Evolutionary conservation across 2,888 invertebrate species (phyloP), one percentile per base, ranked within the genome.

Genomic region (Limnephilus lunatus): DNA sequence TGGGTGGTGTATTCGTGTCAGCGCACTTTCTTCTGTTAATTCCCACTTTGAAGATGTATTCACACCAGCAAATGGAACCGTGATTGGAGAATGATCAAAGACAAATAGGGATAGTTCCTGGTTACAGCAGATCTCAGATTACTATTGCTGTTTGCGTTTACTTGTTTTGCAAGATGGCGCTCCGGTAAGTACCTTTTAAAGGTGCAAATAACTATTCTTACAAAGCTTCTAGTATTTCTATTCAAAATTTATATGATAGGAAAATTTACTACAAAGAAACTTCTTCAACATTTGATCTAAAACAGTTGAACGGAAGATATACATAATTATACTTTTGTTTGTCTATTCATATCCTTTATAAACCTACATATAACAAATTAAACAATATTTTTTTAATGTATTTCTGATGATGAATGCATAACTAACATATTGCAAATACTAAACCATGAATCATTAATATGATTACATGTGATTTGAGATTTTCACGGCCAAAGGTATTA

Each of bases 1-100:
- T 85, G 85, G 39, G 85, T 32, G 39, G 85, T 39, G 91, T 86
- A 81, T 91, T 81, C 86, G 80, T 81, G 81, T 91, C 91, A 86
- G 81, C 88, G 87, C 91, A 91, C 88, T 44, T 81, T 81, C 91
- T n/a, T 32, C 30, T n/a, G 48, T 87, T 82, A 88, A 32, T 91
- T 44, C 82, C 48, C 83, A 2, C 81, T 85, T 85, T 85, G 85
- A 85, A 32, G 32, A 68, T 68, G 7, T 25, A 68, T 68, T 68
- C 68, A 85, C 39, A 39, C 85, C n/a, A 35, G n/a, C 39, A 39
- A 85, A 14, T 19, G 35, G 85, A 9, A 39, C 85, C 31, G 19
- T 35, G 25, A 85, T 85, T 85, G 25, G 39, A 85, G 85, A 39
- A 11, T 85, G 85, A 85, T 85, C 85, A 85, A 85, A 85, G 85